Percentiles rank a stretch among this genome's conserved stretches.
phyloP scores from a whole-genome alignment of 2,113 vertebrate species.

The Etheostoma spectabile region DNA sequence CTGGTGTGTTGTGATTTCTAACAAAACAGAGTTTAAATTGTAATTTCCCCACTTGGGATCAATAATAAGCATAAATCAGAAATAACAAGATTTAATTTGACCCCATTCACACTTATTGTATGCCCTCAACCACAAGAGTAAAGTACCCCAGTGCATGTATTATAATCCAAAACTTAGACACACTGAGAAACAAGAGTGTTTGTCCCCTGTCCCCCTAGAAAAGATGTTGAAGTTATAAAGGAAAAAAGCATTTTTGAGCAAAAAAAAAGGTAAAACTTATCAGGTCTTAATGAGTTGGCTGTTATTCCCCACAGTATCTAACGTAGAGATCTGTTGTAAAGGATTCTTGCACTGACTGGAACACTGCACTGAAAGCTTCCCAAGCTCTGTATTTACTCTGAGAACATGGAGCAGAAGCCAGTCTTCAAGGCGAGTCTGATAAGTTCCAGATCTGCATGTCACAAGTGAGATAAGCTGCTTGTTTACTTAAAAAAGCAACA shows the following conservation, averaged over 20 bases:
- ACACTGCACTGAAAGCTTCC: constrained; percentile 33
- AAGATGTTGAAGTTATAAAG: background rate
- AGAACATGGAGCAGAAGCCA: constrained; percentile 41
- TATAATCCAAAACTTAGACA: background rate
- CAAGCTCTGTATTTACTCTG: constrained; percentile 64
- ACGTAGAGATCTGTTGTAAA: constrained; percentile 34
- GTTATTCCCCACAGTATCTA: constrained; percentile 16
- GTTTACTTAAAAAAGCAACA: constrained; percentile 53
- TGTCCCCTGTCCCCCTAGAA: too few species aligned
- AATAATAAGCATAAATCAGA: too few species aligned
- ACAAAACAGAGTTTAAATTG: too few species aligned
- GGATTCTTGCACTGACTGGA: constrained; percentile 25
- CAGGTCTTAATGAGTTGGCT: constrained; percentile 21
- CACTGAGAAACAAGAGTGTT: background rate
- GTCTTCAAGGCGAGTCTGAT: constrained; percentile 56
- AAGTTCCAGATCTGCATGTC: constrained; percentile 65
- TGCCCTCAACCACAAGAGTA: background rate
- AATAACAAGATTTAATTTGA: constrained; percentile 11
- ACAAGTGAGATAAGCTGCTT: constrained; percentile 55
- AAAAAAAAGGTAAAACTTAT: constrained; percentile 3
- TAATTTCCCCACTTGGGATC: too few species aligned
- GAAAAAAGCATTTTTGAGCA: background rate
- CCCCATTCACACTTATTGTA: background rate
- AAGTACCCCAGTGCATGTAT: background rate
- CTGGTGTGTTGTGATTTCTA: too few species aligned